Percentiles rank a stretch among this genome's conserved stretches.
These are phyloP conservation scores for Parascotia fuliginaria DNA, from an alignment of 2,888 invertebrate genomes.

Conservation along the genomic window DNA sequence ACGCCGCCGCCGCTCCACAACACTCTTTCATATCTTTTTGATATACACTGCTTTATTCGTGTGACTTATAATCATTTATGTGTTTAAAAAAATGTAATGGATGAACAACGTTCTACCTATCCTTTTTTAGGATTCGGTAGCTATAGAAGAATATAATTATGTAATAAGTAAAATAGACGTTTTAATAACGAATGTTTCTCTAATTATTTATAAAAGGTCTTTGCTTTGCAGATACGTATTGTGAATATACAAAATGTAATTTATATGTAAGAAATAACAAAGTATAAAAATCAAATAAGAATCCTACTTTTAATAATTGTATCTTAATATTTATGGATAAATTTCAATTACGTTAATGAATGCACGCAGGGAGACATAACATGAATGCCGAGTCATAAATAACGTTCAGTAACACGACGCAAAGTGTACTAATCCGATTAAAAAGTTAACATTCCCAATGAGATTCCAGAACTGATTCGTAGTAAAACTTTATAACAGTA, in stretches of 20 bases:
- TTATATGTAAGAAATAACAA: too few species aligned
- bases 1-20: constrained; percentile 16
- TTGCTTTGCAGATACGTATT: too few species aligned
- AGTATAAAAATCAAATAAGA: too few species aligned
- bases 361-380: constrained; percentile 10
- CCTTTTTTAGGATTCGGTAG: too few species aligned
- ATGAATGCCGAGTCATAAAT: constrained; percentile 16
- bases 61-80: background rate
- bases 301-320: background rate
- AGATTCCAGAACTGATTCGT: constrained; percentile 30
- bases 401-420: constrained; percentile 22
- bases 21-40: constrained; percentile 13
- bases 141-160: too few species aligned
- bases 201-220: too few species aligned
- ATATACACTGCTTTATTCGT: constrained; percentile 20
- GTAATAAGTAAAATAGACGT: too few species aligned
- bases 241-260: too few species aligned
- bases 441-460: constrained; percentile 38
- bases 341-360: constrained; percentile 22
- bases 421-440: constrained; percentile 43
- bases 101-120: constrained; percentile 2
- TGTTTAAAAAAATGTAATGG: constrained; percentile 4
- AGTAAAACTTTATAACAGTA: constrained; percentile 31
- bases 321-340: background rate
- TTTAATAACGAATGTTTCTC: too few species aligned